Evolutionary conservation across 2,113 vertebrate genomes (phyloP).

Genomic region (Chaetodon trifascialis): DNA sequence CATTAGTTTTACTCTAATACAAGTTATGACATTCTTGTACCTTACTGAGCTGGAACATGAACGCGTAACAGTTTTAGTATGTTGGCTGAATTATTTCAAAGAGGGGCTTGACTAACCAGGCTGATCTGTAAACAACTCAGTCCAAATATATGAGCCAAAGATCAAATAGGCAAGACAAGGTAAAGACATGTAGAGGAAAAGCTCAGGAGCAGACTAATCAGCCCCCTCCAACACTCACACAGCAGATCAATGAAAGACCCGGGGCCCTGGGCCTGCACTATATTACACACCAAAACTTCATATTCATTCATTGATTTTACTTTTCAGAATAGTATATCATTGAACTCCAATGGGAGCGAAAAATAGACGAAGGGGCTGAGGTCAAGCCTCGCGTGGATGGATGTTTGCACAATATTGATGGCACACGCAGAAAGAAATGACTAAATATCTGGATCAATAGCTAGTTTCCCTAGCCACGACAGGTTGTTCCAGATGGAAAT

Average conservation of each 20-base stretch:
- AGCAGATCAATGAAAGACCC: slow-evolving; percentile 85
- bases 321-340: slow-evolving; percentile 98
- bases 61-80: neutral
- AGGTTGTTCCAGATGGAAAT: slow-evolving; percentile 94
- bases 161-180: slow-evolving; percentile 74
- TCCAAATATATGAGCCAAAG: slow-evolving; percentile 72
- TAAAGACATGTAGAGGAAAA: slow-evolving; percentile 77
- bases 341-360: slow-evolving; percentile 96
- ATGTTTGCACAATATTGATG: slow-evolving; percentile 97
- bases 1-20: neutral
- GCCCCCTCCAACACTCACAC: slow-evolving; percentile 74
- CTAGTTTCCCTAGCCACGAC: slow-evolving; percentile 93
- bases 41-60: neutral
- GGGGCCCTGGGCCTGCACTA: slow-evolving; percentile 88
- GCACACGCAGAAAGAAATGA: slow-evolving; percentile 95
- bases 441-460: slow-evolving; percentile 99
- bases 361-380: slow-evolving; percentile 94
- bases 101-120: slow-evolving; percentile 30
- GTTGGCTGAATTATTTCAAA: slow-evolving; percentile 29
- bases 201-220: slow-evolving; percentile 83
- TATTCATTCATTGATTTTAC: slow-evolving; percentile 99
- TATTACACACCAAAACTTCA: slow-evolving; percentile 96
- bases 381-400: slow-evolving; percentile 94
- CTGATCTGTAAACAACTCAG: slow-evolving; percentile 67
- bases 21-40: slow-evolving; percentile 10